Evolutionary conservation across 2,888 invertebrate species (phyloP), one percentile per base, ranked within the genome.

Genomic region (Patella ulyssiponensis): DNA sequence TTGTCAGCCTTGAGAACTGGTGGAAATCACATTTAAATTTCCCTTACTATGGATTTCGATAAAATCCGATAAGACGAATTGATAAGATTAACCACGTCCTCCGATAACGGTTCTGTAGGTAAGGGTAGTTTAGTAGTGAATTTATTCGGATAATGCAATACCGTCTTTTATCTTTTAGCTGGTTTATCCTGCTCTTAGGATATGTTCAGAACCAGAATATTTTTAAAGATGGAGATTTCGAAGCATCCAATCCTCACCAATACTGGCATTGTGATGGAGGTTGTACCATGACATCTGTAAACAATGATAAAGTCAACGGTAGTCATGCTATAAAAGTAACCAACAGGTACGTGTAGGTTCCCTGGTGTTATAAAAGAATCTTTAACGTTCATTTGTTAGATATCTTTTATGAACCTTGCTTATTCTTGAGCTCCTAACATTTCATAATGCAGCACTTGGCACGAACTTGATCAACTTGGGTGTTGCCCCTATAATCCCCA

Each of bases 241-340:
- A 64, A 64, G 20, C n/a, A n/a, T 20, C n/a, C 15, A 23, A 64
- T 64, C 11, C 23, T 9, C n/a, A 64, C 14, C 20, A 9, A n/a
- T 12, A 20, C 64, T 64, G 64, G 64, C 64, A 64, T 9, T 64
- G 64, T 64, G 23, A 64, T 64, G 33, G 33, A 0, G 64, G 64
- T 11, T 64, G 64, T 64, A 64, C n/a, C n/a, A 7, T 64, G 64
- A 20, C 64, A 7, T 64, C 64, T 14, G 64, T 64, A 9, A 64
- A n/a, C 4, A 20, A n/a, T 64, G 64, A 64, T 64, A 64, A 64
- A 64, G 64, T 64, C n/a, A 64, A 23, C 23, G 64, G 64, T 64
- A 64, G 23, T 11, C n/a, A 14, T n/a, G 64, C 64, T 9, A 64
- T 64, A 2, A 64, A n/a, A 64, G 64, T 64, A n/a, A 64, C 64